Evolutionary conservation across 2,797 vertebrate species (phyloP), one percentile per base, ranked within the genome.

Genomic region (Lutra lutra): DNA sequence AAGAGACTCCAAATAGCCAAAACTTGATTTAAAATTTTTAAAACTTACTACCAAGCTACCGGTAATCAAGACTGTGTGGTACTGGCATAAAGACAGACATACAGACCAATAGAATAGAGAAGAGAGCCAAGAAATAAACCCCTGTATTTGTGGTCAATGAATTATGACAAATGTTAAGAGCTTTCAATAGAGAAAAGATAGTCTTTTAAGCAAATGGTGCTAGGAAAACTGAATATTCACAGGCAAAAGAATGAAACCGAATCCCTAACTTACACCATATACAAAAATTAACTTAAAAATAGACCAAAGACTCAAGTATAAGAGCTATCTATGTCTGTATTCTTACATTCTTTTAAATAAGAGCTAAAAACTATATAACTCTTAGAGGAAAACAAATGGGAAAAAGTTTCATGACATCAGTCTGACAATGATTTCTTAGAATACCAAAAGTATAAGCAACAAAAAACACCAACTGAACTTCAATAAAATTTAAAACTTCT

Each of bases 241-340:
- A 80, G 13, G 48, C 43, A 86, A 92, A 96, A 89, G 21, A 95
- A 89, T 77, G 58, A 96, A 94, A 82, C 0, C 66, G 1, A 73
- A 86, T 17, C 60, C 32, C 86, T 75, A 86, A 27, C 7, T 82
- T 91, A 77, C 0, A 89, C 25, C 72, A 86, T 38, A 87, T 25
- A 64, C 29, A 93, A 89, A 87, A 97, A 86, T 79, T 83, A 90
- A 92, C 32, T 48, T n/a, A 80, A 77, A 96, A 96, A 85, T 46
- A 46, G 91, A 62, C 77, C 46, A 95, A 83, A 93, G 25, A 40
- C 21, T 18, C 60, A 96, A 91, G 80, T n/a, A 18, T 51, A 95
- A 86, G n/a, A 92, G 54, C 82, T 93, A 40, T 72, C 38, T 14
- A 27, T 46, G 73, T 75, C 73, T 75, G 10, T 20, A 75, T 32